Conservation (phyloP, 2,797 vertebrate species). For the Nyctalus aviator region DNA sequence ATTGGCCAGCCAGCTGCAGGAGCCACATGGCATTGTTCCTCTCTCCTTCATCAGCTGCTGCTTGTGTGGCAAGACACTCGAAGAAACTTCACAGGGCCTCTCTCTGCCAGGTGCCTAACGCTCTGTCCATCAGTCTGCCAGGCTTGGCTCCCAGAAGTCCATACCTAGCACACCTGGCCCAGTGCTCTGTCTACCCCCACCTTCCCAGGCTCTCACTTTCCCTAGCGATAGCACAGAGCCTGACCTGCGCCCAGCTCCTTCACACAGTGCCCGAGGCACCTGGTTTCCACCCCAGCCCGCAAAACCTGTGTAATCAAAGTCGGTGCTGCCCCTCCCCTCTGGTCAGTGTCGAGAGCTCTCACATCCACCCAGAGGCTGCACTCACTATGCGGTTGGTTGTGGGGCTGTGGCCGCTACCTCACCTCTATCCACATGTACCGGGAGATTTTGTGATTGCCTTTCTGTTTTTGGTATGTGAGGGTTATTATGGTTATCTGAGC, state of each 20-base stretch:
- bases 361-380: background rate
- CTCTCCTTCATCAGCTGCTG: background rate
- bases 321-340: rapidly evolving
- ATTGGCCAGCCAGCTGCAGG: background rate
- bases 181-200: no score
- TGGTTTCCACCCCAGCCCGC: rapidly evolving
- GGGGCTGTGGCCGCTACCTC: no score
- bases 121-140: no score
- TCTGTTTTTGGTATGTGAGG: background rate
- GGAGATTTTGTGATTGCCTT: no score
- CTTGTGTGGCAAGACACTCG: rapidly evolving
- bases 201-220: background rate
- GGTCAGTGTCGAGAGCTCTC: rapidly evolving
- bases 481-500: background rate
- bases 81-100: background rate
- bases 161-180: no score
- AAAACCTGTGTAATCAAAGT: background rate
- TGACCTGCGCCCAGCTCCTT: background rate
- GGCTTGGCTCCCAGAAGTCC: background rate
- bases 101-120: background rate
- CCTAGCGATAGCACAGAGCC: background rate
- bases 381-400: rapidly evolving
- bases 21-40: rapidly evolving
- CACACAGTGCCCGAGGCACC: rapidly evolving
- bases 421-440: rapidly evolving